Conservation (phyloP, 2,113 vertebrate species). For the Geococcyx californianus region DNA sequence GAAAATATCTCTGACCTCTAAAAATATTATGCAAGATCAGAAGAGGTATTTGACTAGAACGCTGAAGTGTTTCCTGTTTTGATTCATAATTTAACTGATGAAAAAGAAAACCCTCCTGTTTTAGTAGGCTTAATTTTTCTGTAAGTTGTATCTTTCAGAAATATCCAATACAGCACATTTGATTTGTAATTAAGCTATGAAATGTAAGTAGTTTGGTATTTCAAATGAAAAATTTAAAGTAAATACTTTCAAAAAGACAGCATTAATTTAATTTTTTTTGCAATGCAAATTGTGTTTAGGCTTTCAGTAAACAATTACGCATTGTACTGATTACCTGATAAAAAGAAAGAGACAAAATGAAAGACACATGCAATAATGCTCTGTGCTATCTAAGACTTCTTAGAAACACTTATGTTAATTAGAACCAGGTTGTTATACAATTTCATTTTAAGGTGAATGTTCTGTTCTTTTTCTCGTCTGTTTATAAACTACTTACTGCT, state of each 20-base stretch:
- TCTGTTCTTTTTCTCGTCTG: constrained; percentile 50
- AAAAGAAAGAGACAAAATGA: constrained; percentile 47
- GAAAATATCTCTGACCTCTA: neutral
- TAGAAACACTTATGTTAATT: constrained; percentile 47
- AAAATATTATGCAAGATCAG: neutral
- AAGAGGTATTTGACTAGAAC: neutral
- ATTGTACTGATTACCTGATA: constrained; percentile 23
- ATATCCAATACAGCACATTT: neutral
- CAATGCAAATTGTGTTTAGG: constrained; percentile 7
- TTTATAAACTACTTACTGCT: constrained; percentile 30
- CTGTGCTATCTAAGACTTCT: constrained; percentile 29
- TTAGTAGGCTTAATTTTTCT: neutral
- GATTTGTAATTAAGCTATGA: neutral
- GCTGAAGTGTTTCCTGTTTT: neutral
- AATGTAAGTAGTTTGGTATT: constrained; percentile 27
- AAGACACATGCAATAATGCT: constrained; percentile 8
- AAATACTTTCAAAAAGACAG: constrained; percentile 30
- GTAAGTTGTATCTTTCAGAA: neutral
- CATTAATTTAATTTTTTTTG: constrained; percentile 14
- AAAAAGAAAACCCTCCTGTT: neutral
- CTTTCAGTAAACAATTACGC: constrained; percentile 36
- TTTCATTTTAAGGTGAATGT: constrained; percentile 51
- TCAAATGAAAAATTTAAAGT: constrained; percentile 3
- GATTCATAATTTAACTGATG: neutral
- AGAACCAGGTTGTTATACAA: constrained; percentile 46